Percentiles rank a stretch among this genome's conserved stretches.
These are phyloP conservation scores for Drosophila ercepeae DNA, from an alignment of 1,140 invertebrate species.

Conservation along the genomic window DNA sequence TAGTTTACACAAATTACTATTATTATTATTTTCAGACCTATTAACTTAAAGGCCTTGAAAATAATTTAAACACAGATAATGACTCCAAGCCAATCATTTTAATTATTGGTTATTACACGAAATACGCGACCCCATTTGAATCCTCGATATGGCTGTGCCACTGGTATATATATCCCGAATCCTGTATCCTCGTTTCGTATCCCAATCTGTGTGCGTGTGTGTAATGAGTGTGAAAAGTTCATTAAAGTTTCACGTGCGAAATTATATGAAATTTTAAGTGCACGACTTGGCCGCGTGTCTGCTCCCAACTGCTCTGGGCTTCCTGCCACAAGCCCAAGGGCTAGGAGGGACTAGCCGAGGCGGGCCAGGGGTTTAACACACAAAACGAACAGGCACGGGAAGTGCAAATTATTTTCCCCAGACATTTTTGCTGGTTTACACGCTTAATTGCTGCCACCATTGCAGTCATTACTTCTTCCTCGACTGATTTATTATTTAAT, in stretches of 20 bases:
- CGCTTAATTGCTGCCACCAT: conserved; percentile 50
- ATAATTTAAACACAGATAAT: not conserved
- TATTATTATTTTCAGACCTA: not conserved
- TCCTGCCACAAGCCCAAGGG: conserved; percentile 4
- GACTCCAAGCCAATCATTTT: not conserved
- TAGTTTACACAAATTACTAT: too few relatives aligned
- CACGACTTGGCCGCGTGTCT: conserved; percentile 46
- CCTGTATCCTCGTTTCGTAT: not conserved
- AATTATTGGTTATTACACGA: not conserved
- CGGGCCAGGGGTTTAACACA: not conserved
- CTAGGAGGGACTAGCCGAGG: not conserved
- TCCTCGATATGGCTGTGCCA: conserved; percentile 2
- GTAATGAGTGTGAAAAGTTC: conserved; percentile 79
- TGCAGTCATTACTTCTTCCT: conserved; percentile 57
- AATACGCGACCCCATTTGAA: not conserved
- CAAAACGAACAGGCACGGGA: conserved; percentile 16
- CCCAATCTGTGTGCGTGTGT: conserved; percentile 34
- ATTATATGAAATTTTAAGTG: conserved; percentile 74
- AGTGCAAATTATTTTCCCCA: conserved; percentile 57
- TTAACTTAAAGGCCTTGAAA: not conserved
- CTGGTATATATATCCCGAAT: not conserved
- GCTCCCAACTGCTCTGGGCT: conserved; percentile 20
- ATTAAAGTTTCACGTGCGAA: conserved; percentile 78
- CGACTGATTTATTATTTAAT: conserved; percentile 58
- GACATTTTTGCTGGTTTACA: conserved; percentile 41